Conservation (phyloP, 2,797 vertebrate genomes). For the Columba guinea region DNA sequence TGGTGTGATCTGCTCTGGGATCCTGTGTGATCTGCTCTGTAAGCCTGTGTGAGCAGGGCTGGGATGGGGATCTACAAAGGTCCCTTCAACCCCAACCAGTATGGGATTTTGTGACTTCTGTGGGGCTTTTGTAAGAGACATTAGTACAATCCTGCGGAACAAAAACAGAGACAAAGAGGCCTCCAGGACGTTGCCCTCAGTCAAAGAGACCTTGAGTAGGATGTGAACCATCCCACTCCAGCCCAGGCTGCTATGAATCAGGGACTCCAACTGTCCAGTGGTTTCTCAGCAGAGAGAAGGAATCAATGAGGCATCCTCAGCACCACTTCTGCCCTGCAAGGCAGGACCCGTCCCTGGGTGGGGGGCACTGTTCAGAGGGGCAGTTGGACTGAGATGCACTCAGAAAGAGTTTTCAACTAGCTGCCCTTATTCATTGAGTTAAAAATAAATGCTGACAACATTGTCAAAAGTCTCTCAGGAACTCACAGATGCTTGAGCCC, state of each 20-base stretch:
- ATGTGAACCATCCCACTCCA: neutral
- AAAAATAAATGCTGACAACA: neutral
- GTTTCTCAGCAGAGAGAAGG: neutral
- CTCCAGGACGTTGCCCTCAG: neutral
- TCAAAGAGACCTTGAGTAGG: neutral
- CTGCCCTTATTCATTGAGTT: neutral
- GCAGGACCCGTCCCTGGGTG: neutral
- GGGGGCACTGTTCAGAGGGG: fast-evolving
- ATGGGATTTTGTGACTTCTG: too few species aligned
- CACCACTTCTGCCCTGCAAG: neutral
- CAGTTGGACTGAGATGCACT: neutral
- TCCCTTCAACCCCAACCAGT: too few species aligned
- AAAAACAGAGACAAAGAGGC: neutral
- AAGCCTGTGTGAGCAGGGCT: too few species aligned
- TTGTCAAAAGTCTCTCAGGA: neutral
- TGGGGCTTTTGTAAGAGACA: neutral
- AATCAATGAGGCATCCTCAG: neutral
- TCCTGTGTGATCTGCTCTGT: too few species aligned
- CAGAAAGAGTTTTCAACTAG: neutral
- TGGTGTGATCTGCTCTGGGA: too few species aligned
- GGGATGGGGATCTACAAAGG: too few species aligned
- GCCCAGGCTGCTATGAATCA: neutral
- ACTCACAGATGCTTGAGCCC: neutral
- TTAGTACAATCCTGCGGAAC: neutral
- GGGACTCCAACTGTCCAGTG: too few species aligned